Base-by-base conservation (phyloP, 1,140 invertebrate genomes). In the Drosophila sproati region DNA sequence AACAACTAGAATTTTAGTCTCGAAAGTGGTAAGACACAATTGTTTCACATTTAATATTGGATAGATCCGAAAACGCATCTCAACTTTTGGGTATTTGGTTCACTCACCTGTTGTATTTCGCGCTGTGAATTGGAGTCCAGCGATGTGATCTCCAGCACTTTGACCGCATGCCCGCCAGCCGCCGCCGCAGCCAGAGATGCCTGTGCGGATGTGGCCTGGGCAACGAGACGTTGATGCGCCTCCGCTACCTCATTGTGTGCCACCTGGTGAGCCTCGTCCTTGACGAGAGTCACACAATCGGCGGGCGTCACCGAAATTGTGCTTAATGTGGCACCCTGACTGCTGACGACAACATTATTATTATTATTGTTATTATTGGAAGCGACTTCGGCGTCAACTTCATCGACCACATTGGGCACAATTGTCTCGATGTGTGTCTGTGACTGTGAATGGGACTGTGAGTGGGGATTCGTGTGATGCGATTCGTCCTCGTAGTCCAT, bases 401-500 rank as follows among this genome's bases (percentile, higher is more conserved):
- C 85, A 3, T 89, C 80, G 3, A 37, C 39, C 2, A 80, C 35
- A 2, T 54, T 56, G n/a, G 83, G 72, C 32, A 80, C 73, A 48
- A 88, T 78, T 7, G 57, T 69, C 0, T 89, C 83, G 5, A 87
- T 72, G 32, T 88, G 20, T 20, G 20, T 85, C 56, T 89, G 74
- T 12, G 82, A 67, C 31, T 87, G 83, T 20, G 77, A 62, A 20
- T 20, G 20, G 20, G 20, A 20, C 20, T 20, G 20, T 20, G 20
- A 20, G 20, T 20, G 20, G 20, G 20, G 20, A 20, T 20, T 20
- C 7, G 85, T 72, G 31, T 88, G 81, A 39, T 86, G 78, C 0
- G 82, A 81, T 48, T 92, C 91, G 4, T 91, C 88, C 32, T 92
- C 91, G 8, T 64, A 92, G 37, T 92, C 91, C 85, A 92, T 90